phyloP scores from a whole-genome alignment of 2,888 invertebrate species.

The Orthonevra nobilis region DNA sequence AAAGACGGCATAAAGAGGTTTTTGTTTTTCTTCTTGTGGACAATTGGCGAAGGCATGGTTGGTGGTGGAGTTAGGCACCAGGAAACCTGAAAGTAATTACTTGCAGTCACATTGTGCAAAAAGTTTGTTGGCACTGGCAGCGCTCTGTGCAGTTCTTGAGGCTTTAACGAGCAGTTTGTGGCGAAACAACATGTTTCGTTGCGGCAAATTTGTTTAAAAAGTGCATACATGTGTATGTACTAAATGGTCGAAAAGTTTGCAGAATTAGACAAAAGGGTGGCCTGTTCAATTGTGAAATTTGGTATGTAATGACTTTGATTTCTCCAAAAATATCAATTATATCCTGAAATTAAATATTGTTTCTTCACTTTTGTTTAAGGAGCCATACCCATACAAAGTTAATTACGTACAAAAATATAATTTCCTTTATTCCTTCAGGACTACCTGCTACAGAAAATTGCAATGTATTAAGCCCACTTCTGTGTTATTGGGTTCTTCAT shows the following conservation, averaged over 20 bases:
- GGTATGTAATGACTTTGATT: no score
- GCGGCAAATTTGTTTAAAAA: constrained; percentile 2
- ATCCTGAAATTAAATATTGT: no score
- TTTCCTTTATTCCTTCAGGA: no score
- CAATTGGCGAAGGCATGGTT: no score
- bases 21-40: background rate
- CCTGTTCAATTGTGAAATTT: no score
- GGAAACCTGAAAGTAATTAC: constrained; percentile 64
- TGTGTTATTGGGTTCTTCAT: background rate
- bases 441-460: no score
- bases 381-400: no score
- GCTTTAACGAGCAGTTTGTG: no score
- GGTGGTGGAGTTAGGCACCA: background rate
- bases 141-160: background rate
- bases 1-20: constrained; percentile 5
- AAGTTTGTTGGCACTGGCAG: constrained; percentile 13
- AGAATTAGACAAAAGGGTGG: no score
- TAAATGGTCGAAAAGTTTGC: constrained; percentile 10
- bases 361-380: no score
- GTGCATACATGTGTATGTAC: constrained; percentile 3
- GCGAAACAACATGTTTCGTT: constrained; percentile 10
- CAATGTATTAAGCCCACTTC: constrained; percentile 19
- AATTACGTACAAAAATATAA: no score
- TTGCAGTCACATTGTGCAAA: constrained; percentile 52
- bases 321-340: no score